phyloP scores from a whole-genome alignment of 2,888 invertebrate genomes.

The Rhogogaster chlorosoma region DNA sequence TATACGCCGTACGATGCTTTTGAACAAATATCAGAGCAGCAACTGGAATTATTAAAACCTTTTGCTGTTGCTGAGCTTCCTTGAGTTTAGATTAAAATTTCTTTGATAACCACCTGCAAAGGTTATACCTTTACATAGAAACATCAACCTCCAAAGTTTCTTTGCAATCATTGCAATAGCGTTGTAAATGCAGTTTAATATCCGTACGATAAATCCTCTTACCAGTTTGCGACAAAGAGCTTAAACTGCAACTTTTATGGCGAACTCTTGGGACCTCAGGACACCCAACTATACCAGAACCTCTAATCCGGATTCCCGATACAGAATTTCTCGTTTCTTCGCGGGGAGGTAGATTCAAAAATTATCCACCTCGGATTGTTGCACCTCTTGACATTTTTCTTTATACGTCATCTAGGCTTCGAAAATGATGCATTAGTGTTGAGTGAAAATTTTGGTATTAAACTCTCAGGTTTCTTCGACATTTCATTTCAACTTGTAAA shows the following conservation, averaged over 20 bases:
- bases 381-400: neutral
- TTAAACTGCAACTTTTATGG: conserved; percentile 44
- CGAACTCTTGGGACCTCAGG: conserved; percentile 25
- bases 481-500: neutral
- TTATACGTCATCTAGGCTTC: neutral
- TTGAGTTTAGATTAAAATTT: neutral
- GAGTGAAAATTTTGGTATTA: neutral
- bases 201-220: conserved; percentile 41
- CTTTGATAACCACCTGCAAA: conserved; percentile 22
- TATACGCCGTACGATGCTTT: conserved; percentile 8
- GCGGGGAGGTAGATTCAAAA: neutral
- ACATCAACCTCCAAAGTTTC: neutral
- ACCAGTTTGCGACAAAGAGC: conserved; percentile 10
- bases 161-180: conserved; percentile 21
- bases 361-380: conserved; percentile 6
- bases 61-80: neutral
- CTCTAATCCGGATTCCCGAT: conserved; percentile 31
- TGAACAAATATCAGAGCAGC: conserved; percentile 4
- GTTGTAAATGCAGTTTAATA: conserved; percentile 45
- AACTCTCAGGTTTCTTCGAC: neutral
- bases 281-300: neutral
- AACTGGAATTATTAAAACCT: conserved; percentile 17
- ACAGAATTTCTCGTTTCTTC: neutral
- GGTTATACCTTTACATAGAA: neutral
- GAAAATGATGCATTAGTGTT: neutral